Conservation (phyloP, 2,888 invertebrate genomes). For the Cabera pusaria region DNA sequence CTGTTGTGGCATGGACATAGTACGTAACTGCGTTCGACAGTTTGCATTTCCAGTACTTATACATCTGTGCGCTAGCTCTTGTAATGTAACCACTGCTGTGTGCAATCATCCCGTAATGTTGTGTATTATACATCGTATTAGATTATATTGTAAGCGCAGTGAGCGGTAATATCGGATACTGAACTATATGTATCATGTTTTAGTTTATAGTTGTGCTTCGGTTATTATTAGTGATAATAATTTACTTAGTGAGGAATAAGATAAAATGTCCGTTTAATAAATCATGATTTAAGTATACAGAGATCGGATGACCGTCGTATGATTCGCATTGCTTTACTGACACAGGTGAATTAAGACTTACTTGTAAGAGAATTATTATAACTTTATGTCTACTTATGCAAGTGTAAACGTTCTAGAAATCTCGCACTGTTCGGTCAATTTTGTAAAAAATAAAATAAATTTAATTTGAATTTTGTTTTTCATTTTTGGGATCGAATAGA, state of each 20-base stretch:
- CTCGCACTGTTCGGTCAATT: constrained; percentile 84
- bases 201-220: constrained; percentile 79
- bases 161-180: constrained; percentile 66
- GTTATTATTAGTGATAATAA: constrained; percentile 72
- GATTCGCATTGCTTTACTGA: constrained; percentile 72
- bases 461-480: constrained; percentile 72
- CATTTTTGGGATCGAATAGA: constrained; percentile 43
- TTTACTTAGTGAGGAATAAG: constrained; percentile 77
- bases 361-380: constrained; percentile 80
- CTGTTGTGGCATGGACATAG: constrained; percentile 28
- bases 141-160: constrained; percentile 59
- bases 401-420: constrained; percentile 84
- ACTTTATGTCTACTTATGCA: constrained; percentile 83
- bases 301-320: constrained; percentile 54
- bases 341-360: constrained; percentile 81
- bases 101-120: constrained; percentile 68
- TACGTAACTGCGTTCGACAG: constrained; percentile 38
- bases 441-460: constrained; percentile 81
- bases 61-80: constrained; percentile 55
- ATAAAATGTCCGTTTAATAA: constrained; percentile 65
- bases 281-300: constrained; percentile 74
- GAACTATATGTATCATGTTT: constrained; percentile 75
- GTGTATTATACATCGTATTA: constrained; percentile 79
- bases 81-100: constrained; percentile 65
- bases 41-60: constrained; percentile 61